Evolutionary conservation across 2,888 invertebrate species (phyloP), one percentile per base, ranked within the genome.

Genomic region (Beris morrisii): DNA sequence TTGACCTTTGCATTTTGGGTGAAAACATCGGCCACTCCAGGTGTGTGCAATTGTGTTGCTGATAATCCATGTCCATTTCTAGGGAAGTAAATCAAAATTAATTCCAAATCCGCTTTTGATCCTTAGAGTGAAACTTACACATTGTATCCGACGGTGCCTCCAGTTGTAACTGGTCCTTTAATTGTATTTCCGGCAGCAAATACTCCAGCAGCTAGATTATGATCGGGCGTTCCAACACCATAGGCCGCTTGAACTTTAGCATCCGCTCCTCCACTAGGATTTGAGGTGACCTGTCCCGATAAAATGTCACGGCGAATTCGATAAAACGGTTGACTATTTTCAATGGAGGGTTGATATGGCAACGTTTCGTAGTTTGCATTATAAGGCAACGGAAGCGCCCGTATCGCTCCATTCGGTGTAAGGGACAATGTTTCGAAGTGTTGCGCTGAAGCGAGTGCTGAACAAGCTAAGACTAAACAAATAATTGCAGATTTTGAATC

Each of bases 21-120:
- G 3, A 74, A 72, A 53, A 70, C 71, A 13, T 59, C 69, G 4
- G 73, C 73, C 5, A 73, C 28, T 5, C 72, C 71, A 6, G 71
- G 72, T 0, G 73, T 75, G 31, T 74, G 73, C 4, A 72, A 64
- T 46, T 75, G 76, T 57, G 74, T 70, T 38, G 76, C 3, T 0
- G 75, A 73, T 4, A 78, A 44, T 0, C 74, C 71, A 65, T 75
- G 74, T 0, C 74, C 74, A 67, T 77, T 72, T 15, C 77, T 79
- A 58, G 5, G 44, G 46, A 12, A n/a, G 4, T 6, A 32, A 15
- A 38, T 38, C 9, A 1, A 38, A 38, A 38, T 7, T 38, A 7
- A 38, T 38, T 38, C 9, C 38, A 7, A 1, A 9, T 9, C 38
- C 5, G 38, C 5, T 38, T 38, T 38, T 5, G 5, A 7, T 28